Evolutionary conservation across 2,797 vertebrate genomes (phyloP), one percentile per base, ranked within the genome.

Genomic region (Notolepis coatsorum): DNA sequence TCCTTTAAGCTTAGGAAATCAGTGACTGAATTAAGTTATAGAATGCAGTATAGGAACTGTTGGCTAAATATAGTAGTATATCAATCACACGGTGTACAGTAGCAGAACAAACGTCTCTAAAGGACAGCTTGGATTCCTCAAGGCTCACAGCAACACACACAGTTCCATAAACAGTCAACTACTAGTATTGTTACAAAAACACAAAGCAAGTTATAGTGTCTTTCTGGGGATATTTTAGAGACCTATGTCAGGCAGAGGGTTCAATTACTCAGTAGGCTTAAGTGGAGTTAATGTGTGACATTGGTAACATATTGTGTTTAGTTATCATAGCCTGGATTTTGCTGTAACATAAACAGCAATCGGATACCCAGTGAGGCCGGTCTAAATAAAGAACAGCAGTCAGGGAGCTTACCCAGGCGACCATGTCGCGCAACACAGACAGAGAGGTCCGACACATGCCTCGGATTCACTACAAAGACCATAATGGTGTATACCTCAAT

Each of bases 361-460:
- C 70, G 80, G 59, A 81, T 85, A 64, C 57, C 35, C 38, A 77
- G 61, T 54, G 73, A n/a, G 61, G 64, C 35, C 10, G 7, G 45
- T 85, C 90, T 91, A 91, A 89, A 91, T 75, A 85, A 82, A 86
- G 89, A 80, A 80, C 84, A 64, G 66, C 71, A 78, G 73, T 65
- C 80, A 65, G 43, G 20, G 54, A 80, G 88, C 89, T 92, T 90
- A 90, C 65, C 48, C 52, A 85, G 86, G 81, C 77, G 81, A 72
- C 86, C 75, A 77, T 84, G 86, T 51, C 3, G 70, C 63, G 57
- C 66, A 68, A n/a, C 75, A 61, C 70, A 80, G 69, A 74, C 77
- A 17, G 66, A 17, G 66, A 80, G 60, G 43, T 65, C 79, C 79
- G 64, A 62, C 82, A 87, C 86, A 56, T 82, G 71, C 80, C 72